These are phyloP conservation scores for Lithophane socia DNA, from an alignment of 2,888 invertebrate genomes.

Conservation along the genomic window DNA sequence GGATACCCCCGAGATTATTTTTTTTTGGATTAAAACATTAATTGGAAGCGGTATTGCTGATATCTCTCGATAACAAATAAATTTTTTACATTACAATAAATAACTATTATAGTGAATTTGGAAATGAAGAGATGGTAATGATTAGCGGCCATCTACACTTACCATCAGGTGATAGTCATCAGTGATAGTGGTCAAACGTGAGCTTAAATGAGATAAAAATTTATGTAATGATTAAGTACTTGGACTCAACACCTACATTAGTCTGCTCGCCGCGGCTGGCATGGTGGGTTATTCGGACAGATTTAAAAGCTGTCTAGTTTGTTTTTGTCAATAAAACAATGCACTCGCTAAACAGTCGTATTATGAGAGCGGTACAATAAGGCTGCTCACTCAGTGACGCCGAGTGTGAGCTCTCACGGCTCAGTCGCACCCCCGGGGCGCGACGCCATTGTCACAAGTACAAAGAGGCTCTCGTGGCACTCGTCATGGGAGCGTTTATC, in stretches of 20 bases:
- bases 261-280: background rate
- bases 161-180: background rate
- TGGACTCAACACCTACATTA: background rate
- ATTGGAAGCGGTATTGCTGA: too few species aligned
- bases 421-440: background rate
- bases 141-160: background rate
- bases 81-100: too few species aligned
- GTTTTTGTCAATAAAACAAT: conserved; percentile 7
- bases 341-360: conserved; percentile 19
- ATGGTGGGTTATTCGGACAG: background rate
- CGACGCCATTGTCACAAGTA: conserved; percentile 20
- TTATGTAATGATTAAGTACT: background rate
- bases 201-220: background rate
- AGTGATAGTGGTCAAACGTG: too few species aligned
- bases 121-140: background rate
- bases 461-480: conserved; percentile 28
- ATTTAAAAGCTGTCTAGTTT: background rate
- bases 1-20: too few species aligned
- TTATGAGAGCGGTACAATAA: conserved; percentile 7
- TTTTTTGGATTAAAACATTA: too few species aligned
- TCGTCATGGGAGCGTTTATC: conserved; percentile 12
- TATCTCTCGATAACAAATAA: too few species aligned
- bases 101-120: too few species aligned
- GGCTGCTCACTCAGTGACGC: conserved; percentile 6
- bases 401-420: conserved; percentile 19